phyloP scores from a whole-genome alignment of 2,888 invertebrate genomes.

The Aplocera efformata region DNA sequence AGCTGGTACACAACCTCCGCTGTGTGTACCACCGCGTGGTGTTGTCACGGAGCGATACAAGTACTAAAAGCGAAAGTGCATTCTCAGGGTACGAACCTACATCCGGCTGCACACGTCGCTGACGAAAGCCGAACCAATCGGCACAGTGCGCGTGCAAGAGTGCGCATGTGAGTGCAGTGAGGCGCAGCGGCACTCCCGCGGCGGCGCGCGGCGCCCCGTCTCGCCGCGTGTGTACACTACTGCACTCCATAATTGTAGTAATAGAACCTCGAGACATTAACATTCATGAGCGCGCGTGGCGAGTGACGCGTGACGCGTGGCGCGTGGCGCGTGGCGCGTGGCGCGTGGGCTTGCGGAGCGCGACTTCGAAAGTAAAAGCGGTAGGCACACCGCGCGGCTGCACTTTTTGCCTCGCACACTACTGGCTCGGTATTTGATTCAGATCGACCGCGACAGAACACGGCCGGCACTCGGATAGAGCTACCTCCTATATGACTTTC shows the following conservation, averaged over 20 bases:
- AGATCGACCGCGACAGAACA: too few species aligned
- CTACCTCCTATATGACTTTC: too few species aligned
- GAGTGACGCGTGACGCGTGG: slow-evolving; percentile 1
- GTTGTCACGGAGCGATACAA: slow-evolving; percentile 1
- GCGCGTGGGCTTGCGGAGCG: slow-evolving; percentile 1
- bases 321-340: not conserved
- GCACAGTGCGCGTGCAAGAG: not conserved
- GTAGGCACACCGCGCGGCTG: slow-evolving; percentile 24
- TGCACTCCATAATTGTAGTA: slow-evolving; percentile 11
- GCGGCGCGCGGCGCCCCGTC: not conserved
- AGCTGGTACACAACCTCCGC: too few species aligned
- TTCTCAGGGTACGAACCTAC: slow-evolving; percentile 1
- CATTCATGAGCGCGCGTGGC: slow-evolving; percentile 9
- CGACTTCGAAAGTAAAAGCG: slow-evolving; percentile 32
- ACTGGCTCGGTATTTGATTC: too few species aligned
- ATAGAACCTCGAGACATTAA: slow-evolving; percentile 13
- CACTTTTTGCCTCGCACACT: too few species aligned
- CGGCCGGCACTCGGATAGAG: too few species aligned
- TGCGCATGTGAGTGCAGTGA: not conserved
- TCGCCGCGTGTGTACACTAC: slow-evolving; percentile 9
- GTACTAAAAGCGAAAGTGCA: slow-evolving; percentile 11
- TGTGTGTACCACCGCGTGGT: not conserved
- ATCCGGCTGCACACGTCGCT: slow-evolving; percentile 3
- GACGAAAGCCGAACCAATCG: not conserved
- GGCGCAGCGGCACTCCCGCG: not conserved